Base-by-base conservation (phyloP, 1,140 invertebrate genomes). In the Drusus annulatus region DNA sequence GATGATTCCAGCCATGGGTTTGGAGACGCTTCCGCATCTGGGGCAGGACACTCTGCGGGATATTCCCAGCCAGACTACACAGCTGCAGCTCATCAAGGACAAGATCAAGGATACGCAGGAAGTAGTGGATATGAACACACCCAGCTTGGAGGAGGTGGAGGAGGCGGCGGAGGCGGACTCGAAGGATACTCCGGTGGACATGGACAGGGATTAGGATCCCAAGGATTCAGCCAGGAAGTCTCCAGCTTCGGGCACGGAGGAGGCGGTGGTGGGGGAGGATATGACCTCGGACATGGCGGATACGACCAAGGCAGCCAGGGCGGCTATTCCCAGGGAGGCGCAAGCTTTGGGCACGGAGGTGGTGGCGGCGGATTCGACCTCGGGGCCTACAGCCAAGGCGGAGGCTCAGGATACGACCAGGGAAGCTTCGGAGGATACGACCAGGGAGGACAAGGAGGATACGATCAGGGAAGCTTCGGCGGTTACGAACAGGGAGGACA, bases 391-490 rank as follows among this genome's bases (percentile, higher is more conserved):
- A 86, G 84, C 75, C 84, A 17, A 68, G 54, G 69, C 76, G 87
- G 89, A 10, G 84, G 84, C 79, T 76, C 73, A 23, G 79, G 75
- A 25, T 81, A 85, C 80, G 86, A 84, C 73, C 84, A 84, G 81
- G 86, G 86, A 51, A 85, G 84, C 56, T 74, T 79, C 36, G 84
- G 84, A 23, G 80, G 84, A 23, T 85, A 86, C 5, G 71, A 84
- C 71, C 84, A 63, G 23, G 84, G 84, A 50, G 45, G 63, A 15
- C 62, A 54, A 10, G 75, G 79, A 19, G 74, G 74, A 15, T 68
- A 36, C 62, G 50, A 54, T 54, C 50, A n/a, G n/a, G n/a, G n/a
- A n/a, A n/a, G n/a, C n/a, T n/a, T n/a, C n/a, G n/a, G n/a, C n/a
- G n/a, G n/a, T n/a, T n/a, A n/a, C n/a, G n/a, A n/a, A n/a, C n/a